phyloP scores from a whole-genome alignment of 2,113 vertebrate genomes.

The Macroglossus sobrinus region DNA sequence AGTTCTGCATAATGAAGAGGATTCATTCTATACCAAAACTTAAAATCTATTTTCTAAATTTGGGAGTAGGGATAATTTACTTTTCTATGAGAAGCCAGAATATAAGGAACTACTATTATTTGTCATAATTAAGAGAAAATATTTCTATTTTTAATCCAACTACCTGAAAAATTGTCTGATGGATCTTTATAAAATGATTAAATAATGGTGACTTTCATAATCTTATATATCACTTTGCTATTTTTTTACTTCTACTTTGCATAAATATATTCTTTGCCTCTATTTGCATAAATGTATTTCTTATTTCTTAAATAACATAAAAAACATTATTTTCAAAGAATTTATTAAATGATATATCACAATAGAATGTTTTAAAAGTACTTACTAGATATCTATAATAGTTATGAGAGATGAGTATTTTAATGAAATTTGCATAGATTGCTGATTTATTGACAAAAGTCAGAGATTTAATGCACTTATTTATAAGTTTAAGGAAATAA shows the following conservation, averaged over 20 bases:
- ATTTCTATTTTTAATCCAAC: not conserved
- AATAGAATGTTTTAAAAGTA: not conserved
- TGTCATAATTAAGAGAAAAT: not conserved
- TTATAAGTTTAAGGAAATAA: not conserved
- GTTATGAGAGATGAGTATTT: not conserved
- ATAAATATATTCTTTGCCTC: not conserved
- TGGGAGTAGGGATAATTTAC: not conserved
- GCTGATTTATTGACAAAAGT: not conserved
- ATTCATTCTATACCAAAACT: not conserved
- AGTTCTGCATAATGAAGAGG: not conserved
- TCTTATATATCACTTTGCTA: not conserved
- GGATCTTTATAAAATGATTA: not conserved
- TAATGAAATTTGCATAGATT: not conserved
- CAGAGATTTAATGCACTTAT: not conserved
- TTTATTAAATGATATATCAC: not conserved
- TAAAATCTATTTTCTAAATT: not conserved
- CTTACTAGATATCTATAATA: not conserved
- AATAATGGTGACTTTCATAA: not conserved
- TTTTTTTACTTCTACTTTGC: slow-evolving; percentile 7
- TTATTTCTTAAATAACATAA: not conserved
- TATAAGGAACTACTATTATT: not conserved
- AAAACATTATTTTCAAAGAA: not conserved
- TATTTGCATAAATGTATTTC: not conserved
- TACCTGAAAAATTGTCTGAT: not conserved
- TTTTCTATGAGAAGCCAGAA: not conserved